Conservation (phyloP, 2,888 invertebrate species). For the Drosophila pseudotakahashii region DNA sequence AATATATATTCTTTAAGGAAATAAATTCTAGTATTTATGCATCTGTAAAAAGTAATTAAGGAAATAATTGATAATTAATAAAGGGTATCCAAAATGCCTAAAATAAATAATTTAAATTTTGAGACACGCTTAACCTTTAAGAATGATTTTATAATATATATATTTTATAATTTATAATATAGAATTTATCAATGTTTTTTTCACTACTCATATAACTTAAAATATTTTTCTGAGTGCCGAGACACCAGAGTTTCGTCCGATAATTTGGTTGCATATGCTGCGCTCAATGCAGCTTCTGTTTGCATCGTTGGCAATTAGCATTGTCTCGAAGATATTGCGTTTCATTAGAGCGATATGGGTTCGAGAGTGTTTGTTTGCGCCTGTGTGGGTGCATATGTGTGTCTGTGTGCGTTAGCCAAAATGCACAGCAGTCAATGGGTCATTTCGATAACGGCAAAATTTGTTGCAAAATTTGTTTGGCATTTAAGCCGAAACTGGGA, state of each 20-base stretch:
- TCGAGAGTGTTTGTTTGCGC: slow-evolving; percentile 3
- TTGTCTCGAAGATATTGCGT: slow-evolving; percentile 71
- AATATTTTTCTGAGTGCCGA: slow-evolving; percentile 6
- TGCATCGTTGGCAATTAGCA: slow-evolving; percentile 48
- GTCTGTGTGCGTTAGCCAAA: slow-evolving; percentile 11
- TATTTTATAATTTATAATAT: no score
- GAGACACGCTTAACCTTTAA: no score
- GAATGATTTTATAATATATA: no score
- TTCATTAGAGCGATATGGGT: slow-evolving; percentile 66
- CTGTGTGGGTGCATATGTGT: slow-evolving; percentile 1
- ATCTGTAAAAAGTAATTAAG: no score
- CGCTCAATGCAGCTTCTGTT: slow-evolving; percentile 35
- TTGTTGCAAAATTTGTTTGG: slow-evolving; percentile 59
- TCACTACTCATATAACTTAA: not conserved
- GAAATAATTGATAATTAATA: no score
- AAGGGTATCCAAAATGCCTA: no score
- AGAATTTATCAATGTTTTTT: not conserved
- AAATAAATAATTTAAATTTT: no score
- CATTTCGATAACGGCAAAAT: slow-evolving; percentile 66
- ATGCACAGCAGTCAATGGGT: slow-evolving; percentile 61
- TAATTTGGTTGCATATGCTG: slow-evolving; percentile 29
- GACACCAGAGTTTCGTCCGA: slow-evolving; percentile 12
- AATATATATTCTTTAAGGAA: not conserved
- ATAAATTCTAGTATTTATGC: not conserved
- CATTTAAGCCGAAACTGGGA: slow-evolving; percentile 35